phyloP scores from a whole-genome alignment of 1,140 invertebrate genomes.

The Papilio machaon region DNA sequence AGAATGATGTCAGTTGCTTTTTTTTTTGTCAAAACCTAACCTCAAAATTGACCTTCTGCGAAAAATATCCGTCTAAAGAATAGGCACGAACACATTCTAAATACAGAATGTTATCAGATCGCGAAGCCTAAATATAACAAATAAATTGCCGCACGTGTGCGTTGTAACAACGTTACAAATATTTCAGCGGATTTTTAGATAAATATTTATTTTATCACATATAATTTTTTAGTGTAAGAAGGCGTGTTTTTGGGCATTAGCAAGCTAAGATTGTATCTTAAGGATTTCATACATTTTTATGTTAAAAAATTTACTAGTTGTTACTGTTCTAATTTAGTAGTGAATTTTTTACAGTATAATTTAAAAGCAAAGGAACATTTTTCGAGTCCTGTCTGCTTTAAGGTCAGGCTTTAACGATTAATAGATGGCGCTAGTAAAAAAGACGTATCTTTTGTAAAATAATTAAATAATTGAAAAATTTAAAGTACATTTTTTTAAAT shows the following conservation, averaged over 20 bases:
- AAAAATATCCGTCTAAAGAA: not conserved
- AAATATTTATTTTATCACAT: constrained; percentile 16
- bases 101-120: constrained; percentile 18
- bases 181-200: constrained; percentile 14
- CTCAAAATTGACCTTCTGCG: constrained; percentile 22
- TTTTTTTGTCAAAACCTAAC: not conserved
- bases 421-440: too few species aligned
- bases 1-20: not conserved
- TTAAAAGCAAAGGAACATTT: too few species aligned
- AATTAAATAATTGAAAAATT: too few species aligned
- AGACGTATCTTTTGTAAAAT: too few species aligned
- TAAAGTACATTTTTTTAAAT: too few species aligned
- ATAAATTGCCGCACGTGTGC: constrained; percentile 1
- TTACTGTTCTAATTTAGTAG: not conserved
- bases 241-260: not conserved
- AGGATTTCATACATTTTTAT: not conserved
- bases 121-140: constrained; percentile 19
- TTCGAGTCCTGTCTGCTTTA: too few species aligned
- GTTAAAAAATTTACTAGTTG: not conserved
- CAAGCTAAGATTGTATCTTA: not conserved
- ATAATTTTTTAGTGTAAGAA: constrained; percentile 2
- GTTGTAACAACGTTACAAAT: constrained; percentile 1
- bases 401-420: too few species aligned
- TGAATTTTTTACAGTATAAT: too few species aligned
- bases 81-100: not conserved